Base-by-base conservation (phyloP, 2,113 vertebrate genomes). In the Dipodomys merriami region DNA sequence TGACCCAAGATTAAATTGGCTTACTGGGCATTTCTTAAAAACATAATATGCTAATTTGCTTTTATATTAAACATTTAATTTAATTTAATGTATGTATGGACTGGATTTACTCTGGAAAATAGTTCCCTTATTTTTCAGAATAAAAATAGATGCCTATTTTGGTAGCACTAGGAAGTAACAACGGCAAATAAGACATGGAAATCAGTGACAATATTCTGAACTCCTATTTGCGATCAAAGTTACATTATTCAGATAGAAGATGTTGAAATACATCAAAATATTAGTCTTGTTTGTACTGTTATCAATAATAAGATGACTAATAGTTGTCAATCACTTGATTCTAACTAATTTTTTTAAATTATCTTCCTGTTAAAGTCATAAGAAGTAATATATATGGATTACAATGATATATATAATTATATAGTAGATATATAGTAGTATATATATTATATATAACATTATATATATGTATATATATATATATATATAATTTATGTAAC, bases 61-160 rank as follows among this genome's bases (percentile, higher is more conserved):
- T 95, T 94, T 96, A 95, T 96, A 96, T 96, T 96, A 96, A 95
- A 96, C 85, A 95, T 93, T 96, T 96, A 95, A 95, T 96, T 95
- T 96, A 92, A 95, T 95, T 94, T 95, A 86, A 91, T 96, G 60
- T 93, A 88, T 96, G 60, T 93, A 88, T 77, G 80, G 91, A 53
- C 78, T 86, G 23, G 82, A 76, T 49, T 93, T 95, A 35, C 57
- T 93, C 82, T 94, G 74, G 82, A 88, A 90, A 94, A 83, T 91
- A 88, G 77, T 83, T 90, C 19, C 35, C 25, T 91, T 77, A 91
- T 84, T 91, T 92, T 65, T 91, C 23, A 60, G 44, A 57, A 57
- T 69, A 83, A 94, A 29, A 23, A 49, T 46, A 85, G 30, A 81
- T 11, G 94, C 49, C n/a, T 78, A 87, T 93, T 92, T 91, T 79